Percentiles rank a stretch among this genome's conserved stretches.
Evolutionary conservation across 2,797 vertebrate species (phyloP).

Genomic region (Poecilia picta): DNA sequence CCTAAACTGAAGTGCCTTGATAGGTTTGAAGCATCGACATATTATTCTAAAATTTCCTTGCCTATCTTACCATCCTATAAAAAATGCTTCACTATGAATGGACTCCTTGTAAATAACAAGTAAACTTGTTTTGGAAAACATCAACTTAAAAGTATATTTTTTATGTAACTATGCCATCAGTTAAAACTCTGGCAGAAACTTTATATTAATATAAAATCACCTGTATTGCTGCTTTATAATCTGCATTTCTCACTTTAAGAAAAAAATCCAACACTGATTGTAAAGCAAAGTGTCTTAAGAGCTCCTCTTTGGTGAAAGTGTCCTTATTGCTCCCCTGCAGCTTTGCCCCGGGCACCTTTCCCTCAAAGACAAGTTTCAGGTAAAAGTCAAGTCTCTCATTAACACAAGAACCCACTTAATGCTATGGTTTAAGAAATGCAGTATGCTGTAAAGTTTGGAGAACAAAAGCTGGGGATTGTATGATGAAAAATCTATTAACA

Average conservation of each 20-base stretch:
- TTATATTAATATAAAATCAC: background rate
- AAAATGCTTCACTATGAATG: background rate
- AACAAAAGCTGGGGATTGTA: background rate
- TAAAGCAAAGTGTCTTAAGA: conserved; percentile 1
- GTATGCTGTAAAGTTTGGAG: background rate
- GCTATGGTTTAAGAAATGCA: background rate
- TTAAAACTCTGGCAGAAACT: background rate
- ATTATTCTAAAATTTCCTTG: background rate
- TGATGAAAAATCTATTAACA: conserved; percentile 26
- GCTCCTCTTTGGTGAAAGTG: conserved; percentile 7
- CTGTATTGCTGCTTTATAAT: background rate
- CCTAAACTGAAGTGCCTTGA: background rate
- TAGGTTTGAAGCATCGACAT: background rate
- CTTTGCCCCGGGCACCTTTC: background rate
- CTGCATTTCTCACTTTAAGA: background rate
- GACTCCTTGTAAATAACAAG: background rate
- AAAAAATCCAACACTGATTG: background rate
- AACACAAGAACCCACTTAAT: conserved; percentile 2
- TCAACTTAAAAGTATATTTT: background rate
- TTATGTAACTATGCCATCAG: background rate
- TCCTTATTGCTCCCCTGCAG: conserved; percentile 43
- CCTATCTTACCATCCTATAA: background rate
- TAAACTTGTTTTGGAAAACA: background rate
- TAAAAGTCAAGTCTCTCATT: background rate
- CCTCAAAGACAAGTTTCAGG: background rate